Percentiles rank a stretch among this genome's conserved stretches.
Conservation (phyloP, 1,140 invertebrate genomes). For the Agrypnia vestita region DNA sequence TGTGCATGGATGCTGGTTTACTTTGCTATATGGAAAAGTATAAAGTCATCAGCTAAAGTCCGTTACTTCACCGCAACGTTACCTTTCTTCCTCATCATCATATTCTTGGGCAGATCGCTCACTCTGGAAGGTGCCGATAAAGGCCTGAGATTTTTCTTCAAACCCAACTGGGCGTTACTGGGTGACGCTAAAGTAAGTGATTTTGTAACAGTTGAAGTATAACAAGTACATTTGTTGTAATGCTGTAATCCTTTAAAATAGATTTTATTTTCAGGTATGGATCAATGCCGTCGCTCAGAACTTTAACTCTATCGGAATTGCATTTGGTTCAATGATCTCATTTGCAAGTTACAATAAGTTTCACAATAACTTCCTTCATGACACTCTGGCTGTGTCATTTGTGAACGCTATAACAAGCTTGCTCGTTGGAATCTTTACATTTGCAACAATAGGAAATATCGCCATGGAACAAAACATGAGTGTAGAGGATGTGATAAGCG, state of each 20-base stretch:
- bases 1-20: slow-evolving; percentile 93
- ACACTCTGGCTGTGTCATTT: slow-evolving; percentile 86
- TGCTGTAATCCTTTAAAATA: slow-evolving; percentile 44
- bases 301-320: slow-evolving; percentile 93
- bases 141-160: slow-evolving; percentile 89
- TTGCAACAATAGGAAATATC: slow-evolving; percentile 91
- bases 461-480: slow-evolving; percentile 84
- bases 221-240: slow-evolving; percentile 36
- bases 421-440: slow-evolving; percentile 89
- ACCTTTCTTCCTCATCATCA: slow-evolving; percentile 87
- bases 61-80: slow-evolving; percentile 91
- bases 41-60: slow-evolving; percentile 87
- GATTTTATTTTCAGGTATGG: slow-evolving; percentile 80
- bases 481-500: slow-evolving; percentile 86
- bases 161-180: slow-evolving; percentile 89
- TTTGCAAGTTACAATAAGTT: slow-evolving; percentile 97
- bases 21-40: slow-evolving; percentile 94
- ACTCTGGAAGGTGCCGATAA: slow-evolving; percentile 87
- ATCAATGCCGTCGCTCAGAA: slow-evolving; percentile 93
- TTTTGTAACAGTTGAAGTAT: slow-evolving; percentile 1
- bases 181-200: slow-evolving; percentile 78
- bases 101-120: slow-evolving; percentile 85
- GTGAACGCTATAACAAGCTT: slow-evolving; percentile 89
- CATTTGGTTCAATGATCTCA: slow-evolving; percentile 94
- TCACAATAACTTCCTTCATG: slow-evolving; percentile 90